phyloP scores from a whole-genome alignment of 2,888 invertebrate species.

The Hermodice carunculata region DNA sequence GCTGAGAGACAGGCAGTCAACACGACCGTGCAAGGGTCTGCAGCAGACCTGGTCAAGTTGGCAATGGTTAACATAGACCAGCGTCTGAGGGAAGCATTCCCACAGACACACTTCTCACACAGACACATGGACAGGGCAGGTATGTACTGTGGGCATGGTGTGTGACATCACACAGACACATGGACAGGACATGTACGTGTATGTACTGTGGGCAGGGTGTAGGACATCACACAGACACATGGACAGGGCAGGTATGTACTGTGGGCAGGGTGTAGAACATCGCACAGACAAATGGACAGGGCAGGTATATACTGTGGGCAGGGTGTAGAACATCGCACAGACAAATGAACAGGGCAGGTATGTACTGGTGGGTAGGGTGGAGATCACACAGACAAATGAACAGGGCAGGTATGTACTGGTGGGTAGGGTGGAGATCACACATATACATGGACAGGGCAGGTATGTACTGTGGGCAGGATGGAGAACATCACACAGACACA shows the following conservation, averaged over 20 bases:
- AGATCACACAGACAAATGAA: no score
- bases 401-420: no score
- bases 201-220: no score
- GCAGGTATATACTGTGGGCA: background rate
- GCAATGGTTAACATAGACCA: slow-evolving; percentile 87
- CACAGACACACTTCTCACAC: slow-evolving; percentile 40
- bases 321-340: no score
- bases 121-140: slow-evolving; percentile 3
- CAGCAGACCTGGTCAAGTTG: slow-evolving; percentile 93
- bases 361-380: no score
- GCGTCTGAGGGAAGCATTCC: slow-evolving; percentile 72
- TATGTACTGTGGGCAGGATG: background rate
- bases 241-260: no score
- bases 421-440: no score
- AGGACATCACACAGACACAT: no score
- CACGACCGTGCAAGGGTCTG: slow-evolving; percentile 95
- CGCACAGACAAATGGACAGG: slow-evolving; percentile 21
- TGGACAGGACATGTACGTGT: background rate
- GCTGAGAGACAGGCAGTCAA: slow-evolving; percentile 97
- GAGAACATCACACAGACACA: no score
- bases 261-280: no score
- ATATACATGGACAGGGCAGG: slow-evolving; percentile 1
- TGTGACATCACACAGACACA: no score
- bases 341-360: background rate
- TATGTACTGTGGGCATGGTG: background rate